A percentile compares a stretch with the other conserved stretches of the same genome.
Evolutionary conservation across 2,888 invertebrate genomes (phyloP).

Genomic region (Sipunculus nudus): DNA sequence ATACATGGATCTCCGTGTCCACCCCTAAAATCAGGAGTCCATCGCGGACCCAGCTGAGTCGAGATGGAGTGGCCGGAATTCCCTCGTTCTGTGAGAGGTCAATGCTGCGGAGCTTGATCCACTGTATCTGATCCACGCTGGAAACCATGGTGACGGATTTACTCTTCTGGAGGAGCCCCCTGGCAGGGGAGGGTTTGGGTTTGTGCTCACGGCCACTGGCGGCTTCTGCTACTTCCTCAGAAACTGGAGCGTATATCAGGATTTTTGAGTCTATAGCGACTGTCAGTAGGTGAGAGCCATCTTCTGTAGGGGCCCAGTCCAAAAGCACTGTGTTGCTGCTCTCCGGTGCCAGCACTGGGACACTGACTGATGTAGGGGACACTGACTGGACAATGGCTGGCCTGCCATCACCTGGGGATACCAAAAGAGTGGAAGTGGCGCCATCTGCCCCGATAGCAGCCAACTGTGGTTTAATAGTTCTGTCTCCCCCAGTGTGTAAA

Average conservation of each 20-base stretch:
- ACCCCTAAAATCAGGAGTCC: slow-evolving; percentile 98
- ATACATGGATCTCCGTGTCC: slow-evolving; percentile 99
- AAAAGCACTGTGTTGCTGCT: slow-evolving; percentile 79
- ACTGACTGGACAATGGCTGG: slow-evolving; percentile 8
- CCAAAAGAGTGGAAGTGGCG: too few relatives aligned
- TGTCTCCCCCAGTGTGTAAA: too few relatives aligned
- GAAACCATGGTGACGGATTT: slow-evolving; percentile 89
- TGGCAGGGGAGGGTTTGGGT: slow-evolving; percentile 68
- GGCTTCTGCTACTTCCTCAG: slow-evolving; percentile 92
- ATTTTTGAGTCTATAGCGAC: slow-evolving; percentile 80
- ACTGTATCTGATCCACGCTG: slow-evolving; percentile 89
- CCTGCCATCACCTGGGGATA: too few relatives aligned
- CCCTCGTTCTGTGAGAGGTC: slow-evolving; percentile 94
- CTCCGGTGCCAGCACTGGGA: background rate
- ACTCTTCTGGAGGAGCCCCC: slow-evolving; percentile 81
- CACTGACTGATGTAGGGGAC: background rate
- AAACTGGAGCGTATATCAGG: slow-evolving; percentile 70
- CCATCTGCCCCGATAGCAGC: too few relatives aligned
- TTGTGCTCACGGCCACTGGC: slow-evolving; percentile 67
- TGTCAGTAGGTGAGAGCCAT: slow-evolving; percentile 96
- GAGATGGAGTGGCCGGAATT: slow-evolving; percentile 95
- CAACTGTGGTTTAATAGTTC: too few relatives aligned
- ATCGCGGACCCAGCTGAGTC: slow-evolving; percentile 98
- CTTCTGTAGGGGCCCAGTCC: slow-evolving; percentile 99
- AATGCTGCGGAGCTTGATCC: slow-evolving; percentile 94